phyloP scores from a whole-genome alignment of 2,888 invertebrate species.

The Polydesmus complanatus region DNA sequence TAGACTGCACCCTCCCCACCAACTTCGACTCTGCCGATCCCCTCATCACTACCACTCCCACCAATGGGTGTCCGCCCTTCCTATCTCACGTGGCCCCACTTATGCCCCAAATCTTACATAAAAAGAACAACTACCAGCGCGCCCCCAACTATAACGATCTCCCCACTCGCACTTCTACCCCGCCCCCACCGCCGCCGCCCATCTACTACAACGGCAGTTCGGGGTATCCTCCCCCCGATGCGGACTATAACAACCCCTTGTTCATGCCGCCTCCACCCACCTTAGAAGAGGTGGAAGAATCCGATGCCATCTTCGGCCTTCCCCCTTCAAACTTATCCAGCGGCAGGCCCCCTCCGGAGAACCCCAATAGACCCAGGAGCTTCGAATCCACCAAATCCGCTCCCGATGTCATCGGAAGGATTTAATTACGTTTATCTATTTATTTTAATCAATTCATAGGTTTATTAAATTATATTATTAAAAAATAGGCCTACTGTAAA shows the following conservation, averaged over 20 bases:
- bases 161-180: neutral
- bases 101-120: neutral
- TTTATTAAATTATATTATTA: no score
- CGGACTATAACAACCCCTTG: slow-evolving; percentile 1
- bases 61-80: neutral
- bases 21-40: slow-evolving; percentile 12
- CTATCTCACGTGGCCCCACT: neutral
- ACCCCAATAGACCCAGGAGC: slow-evolving; percentile 11
- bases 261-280: slow-evolving; percentile 11
- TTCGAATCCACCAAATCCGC: slow-evolving; percentile 70
- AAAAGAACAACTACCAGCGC: neutral
- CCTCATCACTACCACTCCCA: slow-evolving; percentile 8
- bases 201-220: neutral
- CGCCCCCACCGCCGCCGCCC: slow-evolving; percentile 16
- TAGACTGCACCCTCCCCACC: slow-evolving; percentile 10
- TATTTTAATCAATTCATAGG: no score
- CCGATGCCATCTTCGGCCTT: slow-evolving; percentile 15
- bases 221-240: neutral
- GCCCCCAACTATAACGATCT: neutral
- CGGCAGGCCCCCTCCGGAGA: slow-evolving; percentile 33
- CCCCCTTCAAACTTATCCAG: slow-evolving; percentile 5
- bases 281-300: slow-evolving; percentile 15
- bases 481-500: no score
- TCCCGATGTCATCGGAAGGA: slow-evolving; percentile 61
- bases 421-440: no score